phyloP scores from a whole-genome alignment of 2,797 vertebrate genomes.

The Luscinia luscinia region DNA sequence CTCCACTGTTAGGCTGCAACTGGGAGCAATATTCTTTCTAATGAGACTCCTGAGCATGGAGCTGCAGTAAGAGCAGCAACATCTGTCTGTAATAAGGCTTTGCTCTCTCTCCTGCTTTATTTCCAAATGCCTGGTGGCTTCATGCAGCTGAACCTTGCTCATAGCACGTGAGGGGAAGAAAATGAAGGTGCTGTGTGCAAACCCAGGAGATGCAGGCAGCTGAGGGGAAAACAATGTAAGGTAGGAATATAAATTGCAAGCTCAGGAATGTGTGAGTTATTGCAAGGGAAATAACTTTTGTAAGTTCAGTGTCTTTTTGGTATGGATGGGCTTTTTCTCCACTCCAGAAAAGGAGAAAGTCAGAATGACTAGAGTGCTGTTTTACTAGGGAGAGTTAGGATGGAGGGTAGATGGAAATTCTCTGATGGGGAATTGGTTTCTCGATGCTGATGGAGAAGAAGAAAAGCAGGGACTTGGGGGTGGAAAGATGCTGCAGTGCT shows the following conservation, averaged over 20 bases:
- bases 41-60: neutral
- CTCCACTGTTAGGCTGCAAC: neutral
- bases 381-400: neutral
- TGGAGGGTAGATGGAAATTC: neutral
- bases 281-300: neutral
- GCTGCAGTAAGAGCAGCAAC: neutral
- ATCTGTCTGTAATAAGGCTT: conserved; percentile 2
- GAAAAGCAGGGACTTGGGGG: neutral
- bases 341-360: neutral
- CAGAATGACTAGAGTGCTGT: neutral
- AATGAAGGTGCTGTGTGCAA: neutral
- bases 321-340: neutral
- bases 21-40: conserved; percentile 16
- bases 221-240: neutral
- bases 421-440: neutral
- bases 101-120: neutral
- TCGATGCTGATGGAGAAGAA: neutral
- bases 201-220: neutral
- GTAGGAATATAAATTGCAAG: neutral
- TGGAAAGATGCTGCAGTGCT: neutral
- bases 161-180: neutral
- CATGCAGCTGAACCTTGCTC: neutral
- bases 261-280: neutral
- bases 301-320: neutral
- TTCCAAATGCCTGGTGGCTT: neutral